phyloP scores from a whole-genome alignment of 2,888 invertebrate species.

The Fragum sueziense region DNA sequence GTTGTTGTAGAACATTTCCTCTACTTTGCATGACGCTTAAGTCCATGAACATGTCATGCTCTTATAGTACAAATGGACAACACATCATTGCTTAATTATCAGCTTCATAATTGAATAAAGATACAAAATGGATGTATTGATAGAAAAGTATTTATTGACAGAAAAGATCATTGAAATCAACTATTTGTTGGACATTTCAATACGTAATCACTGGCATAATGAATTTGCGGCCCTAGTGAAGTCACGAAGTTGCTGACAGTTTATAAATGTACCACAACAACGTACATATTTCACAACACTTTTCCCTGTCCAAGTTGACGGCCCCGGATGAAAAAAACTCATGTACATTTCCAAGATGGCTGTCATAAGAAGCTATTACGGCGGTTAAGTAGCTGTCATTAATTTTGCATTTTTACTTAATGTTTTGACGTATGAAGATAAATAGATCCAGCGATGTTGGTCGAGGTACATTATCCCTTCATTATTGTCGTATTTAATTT shows the following conservation, averaged over 20 bases:
- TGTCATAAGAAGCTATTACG: conserved; percentile 13
- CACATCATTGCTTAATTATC: too few relatives aligned
- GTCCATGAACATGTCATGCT: too few relatives aligned
- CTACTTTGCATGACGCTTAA: too few relatives aligned
- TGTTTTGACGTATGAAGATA: conserved; percentile 10
- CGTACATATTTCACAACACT: conserved; percentile 48
- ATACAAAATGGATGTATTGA: background rate
- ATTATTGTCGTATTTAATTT: background rate
- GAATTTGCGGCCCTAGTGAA: conserved; percentile 14
- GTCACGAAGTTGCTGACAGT: conserved; percentile 48
- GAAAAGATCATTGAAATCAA: background rate
- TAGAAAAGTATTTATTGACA: background rate
- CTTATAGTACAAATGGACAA: too few relatives aligned
- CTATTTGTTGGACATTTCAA: background rate
- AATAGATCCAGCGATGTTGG: conserved; percentile 4
- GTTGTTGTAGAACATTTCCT: too few relatives aligned
- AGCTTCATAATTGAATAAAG: too few relatives aligned
- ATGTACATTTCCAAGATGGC: conserved; percentile 17
- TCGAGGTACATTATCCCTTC: conserved; percentile 13
- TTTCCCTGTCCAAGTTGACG: conserved; percentile 27
- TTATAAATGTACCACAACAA: conserved; percentile 42
- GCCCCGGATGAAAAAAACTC: conserved; percentile 16
- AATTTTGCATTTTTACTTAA: conserved; percentile 23
- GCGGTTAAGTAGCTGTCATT: conserved; percentile 26
- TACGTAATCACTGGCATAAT: conserved; percentile 1